Percentiles rank a stretch among this genome's conserved stretches.
Conservation (phyloP, 2,797 vertebrate genomes). For the Macrochelys suwanniensis region DNA sequence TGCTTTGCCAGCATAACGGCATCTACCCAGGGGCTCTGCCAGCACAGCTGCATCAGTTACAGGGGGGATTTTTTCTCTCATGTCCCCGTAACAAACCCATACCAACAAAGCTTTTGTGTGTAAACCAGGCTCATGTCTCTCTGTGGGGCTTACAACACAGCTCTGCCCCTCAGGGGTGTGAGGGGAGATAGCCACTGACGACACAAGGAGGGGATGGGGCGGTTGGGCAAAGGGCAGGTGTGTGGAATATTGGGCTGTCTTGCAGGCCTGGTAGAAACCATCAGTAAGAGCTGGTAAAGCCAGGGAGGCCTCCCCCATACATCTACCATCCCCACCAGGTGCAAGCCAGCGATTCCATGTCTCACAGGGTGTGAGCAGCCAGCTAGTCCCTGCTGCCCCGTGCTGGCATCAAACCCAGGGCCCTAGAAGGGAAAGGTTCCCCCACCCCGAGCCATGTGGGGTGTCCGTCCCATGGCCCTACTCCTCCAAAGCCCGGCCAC, state of each 20-base stretch:
- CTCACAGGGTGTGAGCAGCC: neutral
- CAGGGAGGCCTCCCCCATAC: neutral
- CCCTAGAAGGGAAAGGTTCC: neutral
- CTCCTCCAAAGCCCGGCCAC: neutral
- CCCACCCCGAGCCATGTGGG: neutral
- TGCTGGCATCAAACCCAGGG: neutral
- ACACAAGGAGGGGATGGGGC: no score
- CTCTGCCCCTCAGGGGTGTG: no score
- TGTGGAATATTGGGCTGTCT: neutral
- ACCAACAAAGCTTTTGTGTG: no score
- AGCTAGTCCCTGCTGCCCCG: neutral
- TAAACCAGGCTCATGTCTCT: neutral
- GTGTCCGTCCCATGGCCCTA: rapidly evolving
- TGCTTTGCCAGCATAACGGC: no score
- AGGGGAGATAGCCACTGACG: no score
- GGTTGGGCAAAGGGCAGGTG: no score
- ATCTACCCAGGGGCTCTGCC: no score
- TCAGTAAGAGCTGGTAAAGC: neutral
- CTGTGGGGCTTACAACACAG: no score
- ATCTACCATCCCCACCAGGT: neutral
- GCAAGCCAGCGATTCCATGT: neutral
- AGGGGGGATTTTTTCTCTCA: no score
- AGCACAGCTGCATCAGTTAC: no score
- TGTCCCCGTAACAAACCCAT: no score
- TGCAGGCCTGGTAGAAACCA: no score